A percentile compares a stretch with the other conserved stretches of the same genome.
phyloP scores from a whole-genome alignment of 2,888 invertebrate species.

The Drosophila fungiperda region DNA sequence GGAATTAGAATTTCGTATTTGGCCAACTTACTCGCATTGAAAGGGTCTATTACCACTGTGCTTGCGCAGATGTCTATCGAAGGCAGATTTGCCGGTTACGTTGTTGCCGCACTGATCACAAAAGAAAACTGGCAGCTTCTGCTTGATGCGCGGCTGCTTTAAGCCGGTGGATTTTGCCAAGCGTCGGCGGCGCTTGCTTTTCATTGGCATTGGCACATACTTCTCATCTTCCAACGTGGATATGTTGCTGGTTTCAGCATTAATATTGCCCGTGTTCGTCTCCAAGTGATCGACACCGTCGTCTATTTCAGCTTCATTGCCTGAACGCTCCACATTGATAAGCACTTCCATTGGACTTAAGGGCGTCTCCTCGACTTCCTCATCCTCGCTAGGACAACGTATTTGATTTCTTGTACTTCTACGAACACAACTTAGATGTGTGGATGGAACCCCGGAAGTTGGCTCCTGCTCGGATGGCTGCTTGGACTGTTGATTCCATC shows the following conservation, averaged over 20 bases:
- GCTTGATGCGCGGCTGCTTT: conserved; percentile 42
- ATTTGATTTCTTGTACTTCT: conserved; percentile 47
- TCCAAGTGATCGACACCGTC: conserved; percentile 61
- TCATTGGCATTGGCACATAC: conserved; percentile 1
- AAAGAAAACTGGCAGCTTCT: conserved; percentile 65
- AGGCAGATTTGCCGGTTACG: conserved; percentile 76
- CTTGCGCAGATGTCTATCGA: conserved; percentile 76
- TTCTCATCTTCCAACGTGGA: conserved; percentile 10
- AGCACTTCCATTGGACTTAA: conserved; percentile 51
- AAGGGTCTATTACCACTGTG: conserved; percentile 80
- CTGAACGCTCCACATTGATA: conserved; percentile 52
- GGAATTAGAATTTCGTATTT: neutral
- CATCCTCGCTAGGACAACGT: neutral
- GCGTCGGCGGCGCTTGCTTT: conserved; percentile 21
- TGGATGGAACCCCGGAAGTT: neutral
- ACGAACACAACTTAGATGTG: conserved; percentile 29
- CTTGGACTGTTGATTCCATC: conserved; percentile 36
- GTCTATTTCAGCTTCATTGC: conserved; percentile 23
- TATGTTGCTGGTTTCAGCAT: conserved; percentile 10
- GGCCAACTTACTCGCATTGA: conserved; percentile 78
- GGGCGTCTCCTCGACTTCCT: conserved; percentile 7
- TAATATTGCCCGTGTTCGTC: conserved; percentile 20
- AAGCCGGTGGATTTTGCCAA: conserved; percentile 5
- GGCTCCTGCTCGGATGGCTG: neutral
- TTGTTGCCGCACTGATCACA: conserved; percentile 82